Percentiles rank a stretch among this genome's conserved stretches.
Evolutionary conservation across 2,888 invertebrate genomes (phyloP).

Genomic region (Molorchus minor): DNA sequence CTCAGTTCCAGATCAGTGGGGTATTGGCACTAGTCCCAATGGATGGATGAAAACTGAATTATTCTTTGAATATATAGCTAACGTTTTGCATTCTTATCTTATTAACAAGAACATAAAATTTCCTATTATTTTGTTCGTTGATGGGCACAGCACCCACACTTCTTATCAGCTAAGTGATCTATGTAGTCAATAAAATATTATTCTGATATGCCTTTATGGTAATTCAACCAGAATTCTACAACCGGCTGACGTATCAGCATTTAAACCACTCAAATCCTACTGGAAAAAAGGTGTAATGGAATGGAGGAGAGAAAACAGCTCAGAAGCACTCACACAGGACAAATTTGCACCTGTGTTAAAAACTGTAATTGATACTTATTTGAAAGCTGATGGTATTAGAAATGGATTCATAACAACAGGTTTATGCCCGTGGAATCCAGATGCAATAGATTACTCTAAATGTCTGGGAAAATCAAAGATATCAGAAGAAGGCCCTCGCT

Average conservation of each 20-base stretch:
- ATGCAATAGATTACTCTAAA: conserved; percentile 3
- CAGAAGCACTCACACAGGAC: conserved; percentile 25
- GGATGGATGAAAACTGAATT: conserved; percentile 35
- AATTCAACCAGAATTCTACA: conserved; percentile 3
- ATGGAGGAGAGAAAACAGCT: conserved; percentile 15
- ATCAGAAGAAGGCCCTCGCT: too few species aligned
- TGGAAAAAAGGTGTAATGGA: conserved; percentile 2
- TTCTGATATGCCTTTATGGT: neutral
- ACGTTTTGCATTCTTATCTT: neutral
- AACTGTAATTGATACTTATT: conserved; percentile 21
- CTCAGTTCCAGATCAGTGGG: conserved; percentile 13
- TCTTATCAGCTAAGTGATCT: neutral
- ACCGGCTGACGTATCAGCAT: neutral
- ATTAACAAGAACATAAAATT: neutral
- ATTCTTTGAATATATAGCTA: conserved; percentile 28
- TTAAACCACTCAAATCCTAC: neutral
- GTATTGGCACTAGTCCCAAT: conserved; percentile 25
- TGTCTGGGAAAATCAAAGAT: neutral
- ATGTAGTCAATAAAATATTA: neutral
- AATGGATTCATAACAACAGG: conserved; percentile 26
- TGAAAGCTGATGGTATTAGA: conserved; percentile 19
- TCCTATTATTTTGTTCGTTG: conserved; percentile 9
- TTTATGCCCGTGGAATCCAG: conserved; percentile 21
- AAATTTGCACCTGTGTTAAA: conserved; percentile 28
- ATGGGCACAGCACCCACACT: conserved; percentile 6